These are phyloP conservation scores for Laodelphax striatellus DNA, from an alignment of 1,140 invertebrate species.

Conservation along the genomic window DNA sequence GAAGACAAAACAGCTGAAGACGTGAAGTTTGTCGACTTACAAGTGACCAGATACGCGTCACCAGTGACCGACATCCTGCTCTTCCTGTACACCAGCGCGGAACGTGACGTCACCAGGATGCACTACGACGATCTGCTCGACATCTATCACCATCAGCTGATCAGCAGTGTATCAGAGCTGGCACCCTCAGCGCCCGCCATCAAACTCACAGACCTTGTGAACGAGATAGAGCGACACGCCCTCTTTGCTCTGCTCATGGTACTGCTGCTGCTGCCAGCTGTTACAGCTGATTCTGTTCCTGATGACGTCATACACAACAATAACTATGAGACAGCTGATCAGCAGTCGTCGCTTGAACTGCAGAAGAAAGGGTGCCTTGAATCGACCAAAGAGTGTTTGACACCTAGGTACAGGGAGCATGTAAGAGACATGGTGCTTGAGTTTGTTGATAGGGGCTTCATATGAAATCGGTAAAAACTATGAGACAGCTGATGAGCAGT, in stretches of 20 bases:
- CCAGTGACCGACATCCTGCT: conserved; percentile 32
- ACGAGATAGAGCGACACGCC: conserved; percentile 16
- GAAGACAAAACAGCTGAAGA: conserved; percentile 18
- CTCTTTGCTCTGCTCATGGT: conserved; percentile 17
- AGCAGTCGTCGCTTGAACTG: neutral
- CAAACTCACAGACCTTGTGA: conserved; percentile 6
- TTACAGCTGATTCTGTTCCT: conserved; percentile 4
- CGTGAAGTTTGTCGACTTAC: conserved; percentile 35
- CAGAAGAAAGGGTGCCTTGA: neutral
- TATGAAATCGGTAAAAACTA: conserved; percentile 13
- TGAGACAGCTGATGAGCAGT: neutral
- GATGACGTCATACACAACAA: neutral
- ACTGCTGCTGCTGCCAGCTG: conserved; percentile 17
- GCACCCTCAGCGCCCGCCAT: conserved; percentile 10
- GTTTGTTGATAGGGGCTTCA: conserved; percentile 18
- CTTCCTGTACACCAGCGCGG: conserved; percentile 35
- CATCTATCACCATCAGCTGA: conserved; percentile 41
- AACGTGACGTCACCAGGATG: conserved; percentile 32
- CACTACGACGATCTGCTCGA: conserved; percentile 37
- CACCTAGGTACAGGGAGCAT: conserved; percentile 7
- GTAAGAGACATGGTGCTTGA: conserved; percentile 15
- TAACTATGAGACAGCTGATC: neutral
- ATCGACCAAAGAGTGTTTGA: neutral
- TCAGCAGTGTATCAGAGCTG: conserved; percentile 5
- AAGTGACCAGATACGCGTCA: conserved; percentile 27